Evolutionary conservation across 2,113 vertebrate species (phyloP), one percentile per base, ranked within the genome.

Genomic region (Fulica atra): DNA sequence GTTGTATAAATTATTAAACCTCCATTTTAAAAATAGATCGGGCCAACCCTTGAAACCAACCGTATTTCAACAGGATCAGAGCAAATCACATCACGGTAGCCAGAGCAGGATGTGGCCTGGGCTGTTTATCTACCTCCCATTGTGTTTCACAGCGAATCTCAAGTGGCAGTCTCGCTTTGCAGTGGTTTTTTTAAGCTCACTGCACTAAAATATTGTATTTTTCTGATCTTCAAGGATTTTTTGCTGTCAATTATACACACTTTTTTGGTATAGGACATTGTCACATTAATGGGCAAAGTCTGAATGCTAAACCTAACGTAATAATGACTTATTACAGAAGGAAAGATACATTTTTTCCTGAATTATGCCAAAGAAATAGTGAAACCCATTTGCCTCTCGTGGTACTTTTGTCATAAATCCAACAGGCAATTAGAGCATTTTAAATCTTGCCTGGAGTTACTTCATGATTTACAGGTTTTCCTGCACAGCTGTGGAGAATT

Each of bases 341-440:
- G 26, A 68, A 87, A 81, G 33, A 40, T 63, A 1, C 7, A 21
- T 84, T 91, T 85, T 79, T 4, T 33, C 65, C n/a, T 78, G 74
- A 92, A 86, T 81, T 94, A 68, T 80, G 79, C 69, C 91, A 60
- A 66, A 74, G 69, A 92, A 65, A 66, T 79, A 31, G 57, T 51
- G 56, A 96, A 86, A 91, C 54, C 86, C 69, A 36, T 93, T 92
- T 95, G 92, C 94, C 51, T 97, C 96, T 92, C 4, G 16, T 94
- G 94, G 92, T 93, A 64, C 78, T 95, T 94, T 95, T 95, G 94
- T 97, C 95, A 94, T 91, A 92, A 96, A 89, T 96, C 97, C 93
- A 96, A 94, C 91, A 93, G 91, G 95, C 96, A 93, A 87, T 96
- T 93, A 96, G 86, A 64, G 76, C 38, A 72, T 70, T 96, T 91